Percentiles rank a stretch among this genome's conserved stretches.
Evolutionary conservation across 1,140 invertebrate species (phyloP).

Genomic region (Aphis gossypii): DNA sequence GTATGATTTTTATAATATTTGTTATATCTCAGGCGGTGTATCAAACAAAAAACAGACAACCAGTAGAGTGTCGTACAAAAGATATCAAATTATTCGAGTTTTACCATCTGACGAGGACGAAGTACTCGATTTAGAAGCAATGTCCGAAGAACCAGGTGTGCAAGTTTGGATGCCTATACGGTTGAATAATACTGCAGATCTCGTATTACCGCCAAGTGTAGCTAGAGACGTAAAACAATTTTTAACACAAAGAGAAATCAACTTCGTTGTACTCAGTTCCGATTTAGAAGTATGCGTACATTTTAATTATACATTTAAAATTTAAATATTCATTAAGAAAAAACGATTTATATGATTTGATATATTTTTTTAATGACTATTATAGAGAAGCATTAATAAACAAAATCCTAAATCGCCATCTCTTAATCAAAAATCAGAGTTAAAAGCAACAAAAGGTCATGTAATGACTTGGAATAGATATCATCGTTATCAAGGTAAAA

Average conservation of each 20-base stretch:
- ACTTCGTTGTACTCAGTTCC: slow-evolving; percentile 74
- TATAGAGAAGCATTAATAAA: slow-evolving; percentile 72
- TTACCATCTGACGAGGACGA: slow-evolving; percentile 57
- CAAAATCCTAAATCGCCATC: slow-evolving; percentile 72
- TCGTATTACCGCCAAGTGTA: slow-evolving; percentile 74
- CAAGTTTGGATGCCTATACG: slow-evolving; percentile 69
- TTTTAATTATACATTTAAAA: neutral
- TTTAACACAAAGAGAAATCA: slow-evolving; percentile 71
- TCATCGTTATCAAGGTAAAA: slow-evolving; percentile 55
- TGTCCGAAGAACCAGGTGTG: slow-evolving; percentile 65
- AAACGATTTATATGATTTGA: no score
- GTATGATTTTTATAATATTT: neutral
- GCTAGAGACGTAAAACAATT: slow-evolving; percentile 71
- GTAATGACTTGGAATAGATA: slow-evolving; percentile 63
- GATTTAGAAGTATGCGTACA: slow-evolving; percentile 73
- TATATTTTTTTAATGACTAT: neutral
- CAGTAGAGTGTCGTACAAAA: slow-evolving; percentile 55
- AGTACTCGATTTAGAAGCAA: slow-evolving; percentile 61
- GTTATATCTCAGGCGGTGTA: neutral
- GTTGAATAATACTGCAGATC: slow-evolving; percentile 72
- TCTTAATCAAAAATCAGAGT: slow-evolving; percentile 68
- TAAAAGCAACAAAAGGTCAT: slow-evolving; percentile 64
- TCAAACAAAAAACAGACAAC: neutral
- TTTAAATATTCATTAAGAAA: neutral
- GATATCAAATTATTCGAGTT: slow-evolving; percentile 60